A percentile compares a stretch with the other conserved stretches of the same genome.
Conservation (phyloP, 2,888 invertebrate genomes). For the Nasonovia ribisnigri region DNA sequence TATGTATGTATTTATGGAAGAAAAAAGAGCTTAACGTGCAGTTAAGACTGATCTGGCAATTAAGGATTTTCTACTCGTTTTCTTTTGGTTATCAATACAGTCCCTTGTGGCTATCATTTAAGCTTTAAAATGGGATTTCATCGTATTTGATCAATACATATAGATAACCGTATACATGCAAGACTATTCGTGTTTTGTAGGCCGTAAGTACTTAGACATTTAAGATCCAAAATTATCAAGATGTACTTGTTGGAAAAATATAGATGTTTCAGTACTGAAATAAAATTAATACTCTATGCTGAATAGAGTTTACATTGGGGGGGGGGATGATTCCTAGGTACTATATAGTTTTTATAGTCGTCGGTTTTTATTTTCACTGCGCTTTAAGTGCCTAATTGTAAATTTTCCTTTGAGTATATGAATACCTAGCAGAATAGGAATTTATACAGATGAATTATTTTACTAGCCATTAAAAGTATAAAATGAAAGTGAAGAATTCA, state of each 20-base stretch:
- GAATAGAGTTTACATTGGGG: not conserved
- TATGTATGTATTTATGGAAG: conserved; percentile 8
- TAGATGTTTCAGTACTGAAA: not conserved
- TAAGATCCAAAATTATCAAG: not conserved
- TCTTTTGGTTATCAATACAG: not conserved
- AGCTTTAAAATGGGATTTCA: conserved; percentile 18
- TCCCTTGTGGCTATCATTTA: not conserved
- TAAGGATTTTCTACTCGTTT: conserved; percentile 36
- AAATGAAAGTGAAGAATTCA: not conserved
- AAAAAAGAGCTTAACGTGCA: not conserved
- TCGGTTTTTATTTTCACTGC: not conserved
- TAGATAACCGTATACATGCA: not conserved
- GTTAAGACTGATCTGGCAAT: conserved; percentile 36
- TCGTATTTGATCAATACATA: conserved; percentile 1
- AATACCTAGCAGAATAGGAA: not conserved
- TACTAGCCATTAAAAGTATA: no score
- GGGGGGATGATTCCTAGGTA: not conserved
- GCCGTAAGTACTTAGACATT: not conserved
- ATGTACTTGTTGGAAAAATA: not conserved
- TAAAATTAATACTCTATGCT: not conserved
- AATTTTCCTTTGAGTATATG: not conserved
- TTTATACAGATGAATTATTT: no score
- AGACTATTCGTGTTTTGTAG: not conserved
- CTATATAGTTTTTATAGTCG: not conserved
- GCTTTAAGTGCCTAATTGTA: not conserved